These are phyloP conservation scores for Magallana angulata DNA, from an alignment of 1,140 invertebrate genomes.

Conservation along the genomic window DNA sequence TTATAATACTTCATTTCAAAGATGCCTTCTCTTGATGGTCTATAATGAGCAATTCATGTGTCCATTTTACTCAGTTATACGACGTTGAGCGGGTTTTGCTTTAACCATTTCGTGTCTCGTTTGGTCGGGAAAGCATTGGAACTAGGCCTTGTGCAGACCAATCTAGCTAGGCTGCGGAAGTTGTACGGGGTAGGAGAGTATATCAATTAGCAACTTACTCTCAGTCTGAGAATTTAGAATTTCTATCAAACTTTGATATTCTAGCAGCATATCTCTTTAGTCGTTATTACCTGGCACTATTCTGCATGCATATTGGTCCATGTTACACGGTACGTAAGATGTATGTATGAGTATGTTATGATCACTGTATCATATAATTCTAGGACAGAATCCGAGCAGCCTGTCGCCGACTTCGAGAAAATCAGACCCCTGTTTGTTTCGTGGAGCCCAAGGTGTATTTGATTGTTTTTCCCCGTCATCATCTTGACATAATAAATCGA, in stretches of 20 bases:
- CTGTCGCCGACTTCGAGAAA: neutral
- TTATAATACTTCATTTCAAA: too few species aligned
- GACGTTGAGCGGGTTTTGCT: constrained; percentile 83
- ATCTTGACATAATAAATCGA: too few species aligned
- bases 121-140: constrained; percentile 82
- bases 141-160: constrained; percentile 80
- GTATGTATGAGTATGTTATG: too few species aligned
- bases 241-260: too few species aligned
- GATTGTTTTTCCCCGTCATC: too few species aligned
- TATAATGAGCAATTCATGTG: neutral
- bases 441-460: neutral
- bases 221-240: too few species aligned
- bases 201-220: too few species aligned
- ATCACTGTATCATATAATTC: neutral
- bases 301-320: too few species aligned
- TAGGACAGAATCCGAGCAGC: constrained; percentile 9
- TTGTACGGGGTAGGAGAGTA: constrained; percentile 73
- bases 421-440: neutral
- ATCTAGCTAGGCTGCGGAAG: constrained; percentile 79
- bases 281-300: too few species aligned
- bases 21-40: too few species aligned
- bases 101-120: constrained; percentile 84
- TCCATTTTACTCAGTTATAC: constrained; percentile 76
- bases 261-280: too few species aligned
- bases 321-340: too few species aligned